These are phyloP conservation scores for Drosophila neocordata DNA, from an alignment of 1,140 invertebrate species.

Conservation along the genomic window DNA sequence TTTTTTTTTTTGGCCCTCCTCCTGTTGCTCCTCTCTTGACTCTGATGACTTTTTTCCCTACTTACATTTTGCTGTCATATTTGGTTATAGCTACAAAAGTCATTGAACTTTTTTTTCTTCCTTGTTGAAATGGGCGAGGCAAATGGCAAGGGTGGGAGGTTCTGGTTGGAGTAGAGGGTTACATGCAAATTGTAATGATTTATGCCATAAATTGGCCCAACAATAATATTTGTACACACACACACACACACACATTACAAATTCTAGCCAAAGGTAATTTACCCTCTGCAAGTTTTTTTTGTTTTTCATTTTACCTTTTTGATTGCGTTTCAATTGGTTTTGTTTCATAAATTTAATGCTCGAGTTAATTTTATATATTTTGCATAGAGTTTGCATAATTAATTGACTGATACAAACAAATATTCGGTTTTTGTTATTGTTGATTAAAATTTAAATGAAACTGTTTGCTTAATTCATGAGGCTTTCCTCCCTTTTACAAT, in stretches of 20 bases:
- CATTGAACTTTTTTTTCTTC: conserved; percentile 68
- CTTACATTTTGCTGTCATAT: conserved; percentile 26
- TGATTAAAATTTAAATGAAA: conserved; percentile 8
- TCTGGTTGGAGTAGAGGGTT: conserved; percentile 20
- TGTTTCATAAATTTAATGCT: conserved; percentile 21
- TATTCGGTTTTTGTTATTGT: conserved; percentile 13
- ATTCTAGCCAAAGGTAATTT: conserved; percentile 20
- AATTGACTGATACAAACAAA: no score
- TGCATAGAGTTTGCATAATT: conserved; percentile 54
- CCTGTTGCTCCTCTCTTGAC: not conserved
- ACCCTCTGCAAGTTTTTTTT: not conserved
- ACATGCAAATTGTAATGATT: conserved; percentile 66
- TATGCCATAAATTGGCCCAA: conserved; percentile 50
- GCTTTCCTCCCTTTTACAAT: not conserved
- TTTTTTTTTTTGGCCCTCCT: conserved; percentile 1
- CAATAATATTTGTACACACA: conserved; percentile 40
- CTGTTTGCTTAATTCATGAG: conserved; percentile 45
- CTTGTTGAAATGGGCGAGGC: not conserved
- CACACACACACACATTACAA: conserved; percentile 26
- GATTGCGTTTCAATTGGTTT: not conserved
- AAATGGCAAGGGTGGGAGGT: no score
- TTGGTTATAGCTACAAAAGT: conserved; percentile 62
- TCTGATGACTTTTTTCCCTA: not conserved
- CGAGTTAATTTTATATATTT: conserved; percentile 21
- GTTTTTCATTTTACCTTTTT: not conserved